These are phyloP conservation scores for Apantesis nais DNA, from an alignment of 2,888 invertebrate genomes.

Conservation along the genomic window DNA sequence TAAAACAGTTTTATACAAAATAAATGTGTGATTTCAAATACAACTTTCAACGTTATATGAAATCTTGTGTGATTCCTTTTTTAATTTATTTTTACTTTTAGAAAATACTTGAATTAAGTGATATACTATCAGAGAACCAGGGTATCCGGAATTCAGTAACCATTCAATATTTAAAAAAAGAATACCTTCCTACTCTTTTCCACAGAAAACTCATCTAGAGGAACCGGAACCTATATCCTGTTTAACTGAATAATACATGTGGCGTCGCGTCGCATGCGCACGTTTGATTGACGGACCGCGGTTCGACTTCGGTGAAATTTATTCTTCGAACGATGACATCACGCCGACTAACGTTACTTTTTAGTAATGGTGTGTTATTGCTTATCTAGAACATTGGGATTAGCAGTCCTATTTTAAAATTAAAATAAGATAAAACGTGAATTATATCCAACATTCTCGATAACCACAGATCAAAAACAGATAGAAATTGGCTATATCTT, in stretches of 20 bases:
- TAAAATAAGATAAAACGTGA: conserved; percentile 1
- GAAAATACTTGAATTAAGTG: not conserved
- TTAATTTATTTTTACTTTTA: too few relatives aligned
- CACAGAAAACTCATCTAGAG: conserved; percentile 40
- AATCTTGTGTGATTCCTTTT: too few relatives aligned
- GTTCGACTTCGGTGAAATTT: conserved; percentile 46
- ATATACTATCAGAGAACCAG: too few relatives aligned
- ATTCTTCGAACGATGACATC: conserved; percentile 55
- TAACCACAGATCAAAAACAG: not conserved
- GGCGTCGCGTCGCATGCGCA: conserved; percentile 55
- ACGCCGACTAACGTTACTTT: conserved; percentile 19
- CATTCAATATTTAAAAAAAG: not conserved
- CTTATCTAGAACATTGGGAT: not conserved
- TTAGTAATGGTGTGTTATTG: conserved; percentile 9
- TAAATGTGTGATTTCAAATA: too few relatives aligned
- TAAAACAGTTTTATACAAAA: too few relatives aligned
- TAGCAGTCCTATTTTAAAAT: not conserved
- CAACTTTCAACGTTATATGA: too few relatives aligned
- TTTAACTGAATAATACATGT: conserved; percentile 72
- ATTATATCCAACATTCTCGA: not conserved
- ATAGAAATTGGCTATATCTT: not conserved
- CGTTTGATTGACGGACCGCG: conserved; percentile 34
- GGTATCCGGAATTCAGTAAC: not conserved
- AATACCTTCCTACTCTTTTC: not conserved
- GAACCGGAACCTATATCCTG: conserved; percentile 81